Base-by-base conservation (phyloP, 2,888 invertebrate species). In the Eristalis pertinax region DNA sequence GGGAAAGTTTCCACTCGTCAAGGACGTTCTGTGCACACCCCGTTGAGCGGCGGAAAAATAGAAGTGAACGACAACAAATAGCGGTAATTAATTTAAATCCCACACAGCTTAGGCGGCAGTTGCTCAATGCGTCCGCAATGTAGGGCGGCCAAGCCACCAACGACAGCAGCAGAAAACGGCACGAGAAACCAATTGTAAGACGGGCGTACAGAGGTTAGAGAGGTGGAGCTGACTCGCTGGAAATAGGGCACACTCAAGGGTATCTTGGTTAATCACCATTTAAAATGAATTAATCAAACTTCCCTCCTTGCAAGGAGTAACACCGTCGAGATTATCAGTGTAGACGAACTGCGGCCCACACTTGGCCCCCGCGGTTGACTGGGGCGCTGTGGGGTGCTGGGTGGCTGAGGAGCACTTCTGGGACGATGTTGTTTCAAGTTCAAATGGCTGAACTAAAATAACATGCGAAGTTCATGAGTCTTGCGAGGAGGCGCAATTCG, bases 401-500 rank as follows among this genome's bases (percentile, higher is more conserved):
- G 3, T 11, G n/a, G 26, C 26, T 26, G 26, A 4, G 26, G 26
- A 26, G 26, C 26, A 26, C 26, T 26, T 26, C 26, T 26, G 43
- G 43, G n/a, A 1, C 1, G 41, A 2, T 43, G 43, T 43, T 50
- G 50, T 78, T 78, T 78, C 62, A 67, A 50, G 60, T 78, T 74
- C 83, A 82, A 74, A 65, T 82, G 82, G 69, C 35, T 68, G 70
- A 68, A 69, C 22, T 24, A 73, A 38, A 77, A 81, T 68, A 68
- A 60, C 26, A 26, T 26, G 13, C 26, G 26, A 26, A 60, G 26
- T 60, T 60, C 60, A 60, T 24, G 60, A 13, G 26, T 24, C 15
- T 32, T 32, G n/a, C 3, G 26, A 60, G 13, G 5, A 60, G n/a
- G 8, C n/a, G 38, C 38, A n/a, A 19, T 56, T 56, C 56, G 8